Conservation (phyloP, 2,113 vertebrate genomes). For the Dasyornis broadbenti region DNA sequence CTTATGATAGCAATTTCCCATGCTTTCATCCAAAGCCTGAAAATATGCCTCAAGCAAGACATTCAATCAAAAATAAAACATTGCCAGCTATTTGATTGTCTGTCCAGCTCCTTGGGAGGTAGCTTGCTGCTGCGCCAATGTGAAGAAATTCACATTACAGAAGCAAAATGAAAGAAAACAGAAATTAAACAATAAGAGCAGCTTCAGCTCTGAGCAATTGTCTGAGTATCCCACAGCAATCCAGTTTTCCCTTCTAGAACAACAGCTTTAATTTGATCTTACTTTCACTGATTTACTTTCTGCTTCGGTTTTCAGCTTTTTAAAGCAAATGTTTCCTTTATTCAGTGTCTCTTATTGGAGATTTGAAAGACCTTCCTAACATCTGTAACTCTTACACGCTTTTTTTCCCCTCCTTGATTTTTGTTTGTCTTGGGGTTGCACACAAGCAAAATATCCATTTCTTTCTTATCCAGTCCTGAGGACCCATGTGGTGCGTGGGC, state of each 20-base stretch:
- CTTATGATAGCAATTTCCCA: constrained; percentile 52
- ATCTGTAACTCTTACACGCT: neutral
- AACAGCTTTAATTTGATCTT: constrained; percentile 23
- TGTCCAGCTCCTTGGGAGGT: constrained; percentile 35
- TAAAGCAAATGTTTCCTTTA: neutral
- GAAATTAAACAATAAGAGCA: constrained; percentile 38
- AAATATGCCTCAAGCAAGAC: constrained; percentile 42
- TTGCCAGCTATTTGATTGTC: constrained; percentile 51
- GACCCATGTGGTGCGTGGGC: neutral
- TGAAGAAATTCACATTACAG: constrained; percentile 49
- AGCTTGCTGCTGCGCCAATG: neutral
- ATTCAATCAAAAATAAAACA: constrained; percentile 54
- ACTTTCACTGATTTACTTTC: constrained; percentile 9
- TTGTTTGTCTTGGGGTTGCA: neutral
- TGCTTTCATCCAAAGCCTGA: constrained; percentile 49
- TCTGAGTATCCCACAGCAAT: constrained; percentile 4
- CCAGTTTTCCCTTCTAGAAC: neutral
- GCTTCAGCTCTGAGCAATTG: neutral
- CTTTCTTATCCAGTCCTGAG: neutral
- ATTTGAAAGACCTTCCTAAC: neutral
- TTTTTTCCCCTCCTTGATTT: neutral
- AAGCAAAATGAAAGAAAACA: constrained; percentile 45
- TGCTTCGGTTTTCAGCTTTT: neutral
- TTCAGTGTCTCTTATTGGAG: neutral
- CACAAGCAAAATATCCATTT: neutral